Base-by-base conservation (phyloP, 2,888 invertebrate species). In the Leptinotarsa haldemani region DNA sequence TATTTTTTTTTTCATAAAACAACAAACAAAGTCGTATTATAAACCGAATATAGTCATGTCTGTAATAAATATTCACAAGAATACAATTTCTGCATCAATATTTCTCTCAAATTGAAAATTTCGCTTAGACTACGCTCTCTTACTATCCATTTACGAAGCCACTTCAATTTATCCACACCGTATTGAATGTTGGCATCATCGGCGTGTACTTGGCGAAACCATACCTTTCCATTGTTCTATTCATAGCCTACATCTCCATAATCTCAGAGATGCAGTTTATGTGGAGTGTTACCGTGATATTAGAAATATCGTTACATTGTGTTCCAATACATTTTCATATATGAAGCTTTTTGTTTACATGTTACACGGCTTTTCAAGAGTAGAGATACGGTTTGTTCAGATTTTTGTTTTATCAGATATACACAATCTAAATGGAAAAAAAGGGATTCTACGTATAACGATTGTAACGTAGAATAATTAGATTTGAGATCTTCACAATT, bases 141-240 rank as follows among this genome's bases (percentile, higher is more conserved):
- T 20, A 18, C 18, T 4, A 53, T 20, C 18, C 53, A 53, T 20
- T 53, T 53, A n/a, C 12, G 5, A 4, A 53, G 20, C 20, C 18
- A 53, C 53, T 18, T 53, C 53, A 53, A 53, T 53, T 53, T 53
- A 53, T 53, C n/a, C n/a, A 50, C 50, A n/a, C 16, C n/a, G 50
- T 18, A 53, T 18, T 53, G 53, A 53, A 53, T 53, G 18, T 20
- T 20, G 9, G n/a, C n/a, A 53, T 53, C n/a, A n/a, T 18, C 53
- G 5, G n/a, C 18, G 1, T 53, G 18, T 18, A 53, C 18, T 53
- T 18, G 53, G 5, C 50, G 50, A 50, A 50, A 16, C 15, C n/a
- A 50, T 16, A 53, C 3, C 20, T 53, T 12, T 53, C 20, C 18
- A n/a, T 18, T 53, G n/a, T 53, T 18, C 53, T 5, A 18, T 53